Conservation (phyloP, 2,888 invertebrate species). For the Cataglyphis rosenhaueri region DNA sequence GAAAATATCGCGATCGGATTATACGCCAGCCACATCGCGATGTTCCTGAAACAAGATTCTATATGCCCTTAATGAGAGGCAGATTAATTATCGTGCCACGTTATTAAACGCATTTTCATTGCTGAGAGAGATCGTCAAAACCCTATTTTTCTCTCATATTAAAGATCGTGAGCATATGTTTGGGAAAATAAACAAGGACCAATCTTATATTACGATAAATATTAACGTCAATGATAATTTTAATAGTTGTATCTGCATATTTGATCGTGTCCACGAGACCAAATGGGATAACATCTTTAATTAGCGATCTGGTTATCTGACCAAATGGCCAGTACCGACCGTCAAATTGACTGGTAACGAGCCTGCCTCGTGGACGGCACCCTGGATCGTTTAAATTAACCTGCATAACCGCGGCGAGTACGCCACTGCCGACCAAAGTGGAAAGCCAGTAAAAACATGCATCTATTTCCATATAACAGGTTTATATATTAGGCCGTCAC, state of each 20-base stretch:
- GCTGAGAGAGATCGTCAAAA: constrained; percentile 29
- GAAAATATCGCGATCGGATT: constrained; percentile 60
- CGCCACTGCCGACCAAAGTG: constrained; percentile 67
- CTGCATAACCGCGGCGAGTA: constrained; percentile 79
- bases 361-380: constrained; percentile 55
- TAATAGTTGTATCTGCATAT: constrained; percentile 56
- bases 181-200: constrained; percentile 34
- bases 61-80: constrained; percentile 66
- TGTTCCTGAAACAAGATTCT: constrained; percentile 58
- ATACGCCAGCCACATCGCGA: constrained; percentile 40
- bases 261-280: constrained; percentile 60
- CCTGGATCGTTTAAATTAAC: constrained; percentile 82
- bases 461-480: constrained; percentile 85
- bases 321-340: constrained; percentile 61
- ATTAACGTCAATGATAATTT: constrained; percentile 64
- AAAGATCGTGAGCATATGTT: neutral
- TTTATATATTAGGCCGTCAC: constrained; percentile 85
- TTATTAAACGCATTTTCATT: constrained; percentile 65
- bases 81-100: constrained; percentile 71
- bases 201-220: constrained; percentile 71
- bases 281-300: constrained; percentile 69
- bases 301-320: constrained; percentile 69
- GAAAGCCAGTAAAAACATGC: constrained; percentile 84
- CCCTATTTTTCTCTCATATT: neutral
- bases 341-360: constrained; percentile 76